Evolutionary conservation across 2,113 vertebrate genomes (phyloP).

Genomic region (Irena cyanogastra): DNA sequence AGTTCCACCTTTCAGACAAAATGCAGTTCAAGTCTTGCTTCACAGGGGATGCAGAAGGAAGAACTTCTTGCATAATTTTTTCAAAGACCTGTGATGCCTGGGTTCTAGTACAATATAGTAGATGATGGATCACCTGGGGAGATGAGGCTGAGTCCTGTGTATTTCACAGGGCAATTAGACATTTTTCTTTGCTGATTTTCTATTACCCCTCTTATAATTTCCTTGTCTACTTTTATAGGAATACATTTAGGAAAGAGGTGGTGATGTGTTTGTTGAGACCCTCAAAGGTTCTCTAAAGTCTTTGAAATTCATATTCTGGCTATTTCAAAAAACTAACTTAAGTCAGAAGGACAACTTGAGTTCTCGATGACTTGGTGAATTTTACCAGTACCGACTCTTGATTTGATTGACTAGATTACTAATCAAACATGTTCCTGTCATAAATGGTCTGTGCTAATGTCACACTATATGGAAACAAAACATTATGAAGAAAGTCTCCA

Average conservation of each 20-base stretch:
- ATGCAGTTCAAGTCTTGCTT: background rate
- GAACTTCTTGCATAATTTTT: background rate
- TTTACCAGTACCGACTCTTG: background rate
- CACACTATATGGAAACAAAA: background rate
- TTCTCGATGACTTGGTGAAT: background rate
- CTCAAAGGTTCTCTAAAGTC: background rate
- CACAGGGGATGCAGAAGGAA: background rate
- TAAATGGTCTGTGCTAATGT: background rate
- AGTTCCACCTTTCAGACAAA: background rate
- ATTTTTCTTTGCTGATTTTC: background rate
- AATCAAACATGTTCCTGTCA: background rate
- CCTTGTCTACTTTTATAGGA: background rate
- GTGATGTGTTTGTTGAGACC: background rate
- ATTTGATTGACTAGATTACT: background rate
- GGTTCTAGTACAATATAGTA: background rate
- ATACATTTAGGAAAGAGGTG: background rate
- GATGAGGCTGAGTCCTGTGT: background rate
- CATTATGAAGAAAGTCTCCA: background rate
- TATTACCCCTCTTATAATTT: background rate
- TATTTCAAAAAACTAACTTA: background rate
- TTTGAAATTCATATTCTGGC: background rate
- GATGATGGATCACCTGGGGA: background rate
- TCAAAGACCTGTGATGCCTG: background rate
- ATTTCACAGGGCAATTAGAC: rapidly evolving
- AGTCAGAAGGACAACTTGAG: background rate